Base-by-base conservation (phyloP, 2,797 vertebrate species). In the Gymnoscopelus braueri region DNA sequence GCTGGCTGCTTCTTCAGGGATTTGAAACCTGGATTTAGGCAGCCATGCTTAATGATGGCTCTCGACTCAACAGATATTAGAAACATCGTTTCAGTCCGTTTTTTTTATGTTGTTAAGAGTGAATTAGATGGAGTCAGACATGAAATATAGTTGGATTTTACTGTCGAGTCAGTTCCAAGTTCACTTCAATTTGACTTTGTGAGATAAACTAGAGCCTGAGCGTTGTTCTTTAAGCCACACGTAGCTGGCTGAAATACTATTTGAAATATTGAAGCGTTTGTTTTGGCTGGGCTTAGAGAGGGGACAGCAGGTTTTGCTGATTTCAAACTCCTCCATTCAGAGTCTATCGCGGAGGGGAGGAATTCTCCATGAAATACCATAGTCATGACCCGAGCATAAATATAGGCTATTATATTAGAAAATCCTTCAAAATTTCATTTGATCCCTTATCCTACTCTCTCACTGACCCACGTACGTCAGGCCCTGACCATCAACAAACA, bases 51-150 rank as follows among this genome's bases (percentile, higher is more conserved):
- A 62, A 65, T 71, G 57, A 73, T 32, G 4, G 3, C 50, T 66
- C 35, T 63, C 47, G 14, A 63, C 39, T 66, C 52, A 35, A 78
- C 4, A 52, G 11, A 58, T 53, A 59, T 72, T 70, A 54, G 51
- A 60, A 69, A 61, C 26, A 61, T 58, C 2, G 62, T 47, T 66
- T 58, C 12, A 39, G n/a, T 14, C 15, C 55, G 51, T 57, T 60
- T 59, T 60, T 59, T 44, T 72, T 35, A 50, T 61, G 24, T 47
- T 47, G 19, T 55, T 59, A 57, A 63, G 66, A 70, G 58, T 58
- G 59, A 63, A 75, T 67, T 52, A 64, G 59, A 52, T 2, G 23
- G 32, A 53, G 44, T 69, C 49, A 62, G 61, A 71, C 24, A 65
- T 35, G 15, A 59, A 35, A 64, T 60, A 50, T 60, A 48, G 64